Conservation (phyloP, 2,888 invertebrate genomes). For the Cantharis nigra region DNA sequence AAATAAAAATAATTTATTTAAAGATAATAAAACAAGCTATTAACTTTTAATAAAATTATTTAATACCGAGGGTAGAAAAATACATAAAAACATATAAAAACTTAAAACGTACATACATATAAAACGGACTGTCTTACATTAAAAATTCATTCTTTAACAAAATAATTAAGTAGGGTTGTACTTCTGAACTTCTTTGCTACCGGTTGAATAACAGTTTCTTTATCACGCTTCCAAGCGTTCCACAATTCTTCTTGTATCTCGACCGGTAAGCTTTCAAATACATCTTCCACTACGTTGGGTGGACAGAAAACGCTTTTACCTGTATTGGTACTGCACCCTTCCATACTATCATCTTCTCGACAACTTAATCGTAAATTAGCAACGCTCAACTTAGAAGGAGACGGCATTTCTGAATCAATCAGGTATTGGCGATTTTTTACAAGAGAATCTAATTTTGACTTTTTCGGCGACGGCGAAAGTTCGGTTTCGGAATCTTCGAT, state of each 20-base stretch:
- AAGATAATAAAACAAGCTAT: not conserved
- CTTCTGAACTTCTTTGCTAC: conserved; percentile 62
- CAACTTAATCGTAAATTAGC: conserved; percentile 66
- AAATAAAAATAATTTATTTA: too few species aligned
- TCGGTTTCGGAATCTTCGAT: conserved; percentile 70
- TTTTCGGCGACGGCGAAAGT: conserved; percentile 77
- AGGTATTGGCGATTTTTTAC: conserved; percentile 58
- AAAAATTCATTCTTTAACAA: conserved; percentile 54
- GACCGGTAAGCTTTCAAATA: conserved; percentile 71
- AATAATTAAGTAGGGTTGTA: conserved; percentile 71
- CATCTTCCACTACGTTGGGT: conserved; percentile 68
- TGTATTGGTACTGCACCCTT: conserved; percentile 10
- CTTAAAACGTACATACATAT: not conserved
- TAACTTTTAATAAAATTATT: not conserved
- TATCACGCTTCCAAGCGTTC: conserved; percentile 54
- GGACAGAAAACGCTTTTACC: conserved; percentile 58
- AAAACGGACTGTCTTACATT: not conserved
- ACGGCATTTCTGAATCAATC: conserved; percentile 61
- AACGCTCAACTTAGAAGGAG: conserved; percentile 71
- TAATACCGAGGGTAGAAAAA: not conserved
- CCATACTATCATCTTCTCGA: conserved; percentile 63
- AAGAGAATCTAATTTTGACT: conserved; percentile 60
- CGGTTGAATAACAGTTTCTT: conserved; percentile 54
- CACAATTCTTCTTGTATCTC: conserved; percentile 76
- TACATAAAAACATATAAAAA: not conserved